Base-by-base conservation (phyloP, 35 echinoderm and acorn worm species). In the Apostichopus californicus region DNA sequence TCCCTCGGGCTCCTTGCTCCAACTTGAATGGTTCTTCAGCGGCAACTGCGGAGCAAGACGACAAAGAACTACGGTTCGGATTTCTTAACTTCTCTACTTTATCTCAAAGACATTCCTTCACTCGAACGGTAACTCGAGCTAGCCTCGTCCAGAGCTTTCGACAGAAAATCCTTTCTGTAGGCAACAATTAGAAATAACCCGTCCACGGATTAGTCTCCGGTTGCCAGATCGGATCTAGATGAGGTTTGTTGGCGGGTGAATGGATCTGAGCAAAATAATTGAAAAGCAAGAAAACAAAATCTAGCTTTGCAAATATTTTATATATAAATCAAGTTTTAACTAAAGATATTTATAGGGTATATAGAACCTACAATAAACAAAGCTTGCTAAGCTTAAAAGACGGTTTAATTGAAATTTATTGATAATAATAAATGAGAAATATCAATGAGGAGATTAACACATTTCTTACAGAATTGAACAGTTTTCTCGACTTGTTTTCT, bases 101-200 rank as follows among this genome's bases (percentile, higher is more conserved):
- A 85, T 85, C 15, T 85, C 81, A 85, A 85, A 85, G 56, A 85
- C 81, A 85, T 85, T 85, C 81, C 81, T 85, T 85, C 81, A 85
- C 81, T 85, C 81, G 81, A 58, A 9, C 34, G 17, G 81, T 54
- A 85, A 85, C 57, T 59, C 55, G 81, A 85, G 81, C 81, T 59
- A 61, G 81, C 81, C 81, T 85, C 81, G 81, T 54, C 81, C 81
- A 59, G 15, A 56, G 23, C 81, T 58, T 46, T 55, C 81, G 81
- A 85, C 81, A 85, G 81, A 85, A 85, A 85, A 85, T 85, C 81
- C 81, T 85, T 85, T 85, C 81, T 85, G n/a, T 59, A 85, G 81
- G 81, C 81, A 85, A 85, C 81, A 85, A 85, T 85, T 85, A 85
- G 81, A 85, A 85, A 85, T 85, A 85, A 58, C 54, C 80, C 17